Conservation (phyloP, 2,113 vertebrate genomes). For the Oncorhynchus masou region DNA sequence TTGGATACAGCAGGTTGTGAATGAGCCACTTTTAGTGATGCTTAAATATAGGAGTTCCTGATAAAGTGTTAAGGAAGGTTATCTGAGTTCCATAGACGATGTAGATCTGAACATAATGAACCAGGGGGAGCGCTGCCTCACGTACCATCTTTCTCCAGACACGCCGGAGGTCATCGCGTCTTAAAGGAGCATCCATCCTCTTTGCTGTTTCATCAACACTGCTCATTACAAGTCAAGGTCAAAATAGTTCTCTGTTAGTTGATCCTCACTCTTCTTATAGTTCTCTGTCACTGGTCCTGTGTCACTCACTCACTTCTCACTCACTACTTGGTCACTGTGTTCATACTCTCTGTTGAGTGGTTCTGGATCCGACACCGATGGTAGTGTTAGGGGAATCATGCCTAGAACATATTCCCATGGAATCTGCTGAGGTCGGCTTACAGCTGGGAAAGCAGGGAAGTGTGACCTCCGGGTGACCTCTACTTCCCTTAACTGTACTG, state of each 20-base stretch:
- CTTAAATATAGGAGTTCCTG: too few species aligned
- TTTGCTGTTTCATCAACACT: background rate
- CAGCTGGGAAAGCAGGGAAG: background rate
- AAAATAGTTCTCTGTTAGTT: background rate
- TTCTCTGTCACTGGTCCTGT: too few species aligned
- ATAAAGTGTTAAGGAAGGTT: background rate
- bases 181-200: background rate
- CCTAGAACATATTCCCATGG: background rate
- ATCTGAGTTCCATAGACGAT: background rate
- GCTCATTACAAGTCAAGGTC: background rate
- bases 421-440: background rate
- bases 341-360: too few species aligned
- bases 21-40: too few species aligned
- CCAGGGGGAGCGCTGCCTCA: background rate
- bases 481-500: background rate
- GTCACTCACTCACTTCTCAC: background rate
- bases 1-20: too few species aligned
- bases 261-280: too few species aligned
- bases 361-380: background rate
- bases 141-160: background rate
- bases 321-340: too few species aligned
- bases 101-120: background rate
- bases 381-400: background rate
- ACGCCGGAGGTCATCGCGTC: background rate
- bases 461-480: background rate